A percentile compares a stretch with the other conserved stretches of the same genome.
Evolutionary conservation across 2,888 invertebrate genomes (phyloP).

Genomic region (Epistrophe eligans): DNA sequence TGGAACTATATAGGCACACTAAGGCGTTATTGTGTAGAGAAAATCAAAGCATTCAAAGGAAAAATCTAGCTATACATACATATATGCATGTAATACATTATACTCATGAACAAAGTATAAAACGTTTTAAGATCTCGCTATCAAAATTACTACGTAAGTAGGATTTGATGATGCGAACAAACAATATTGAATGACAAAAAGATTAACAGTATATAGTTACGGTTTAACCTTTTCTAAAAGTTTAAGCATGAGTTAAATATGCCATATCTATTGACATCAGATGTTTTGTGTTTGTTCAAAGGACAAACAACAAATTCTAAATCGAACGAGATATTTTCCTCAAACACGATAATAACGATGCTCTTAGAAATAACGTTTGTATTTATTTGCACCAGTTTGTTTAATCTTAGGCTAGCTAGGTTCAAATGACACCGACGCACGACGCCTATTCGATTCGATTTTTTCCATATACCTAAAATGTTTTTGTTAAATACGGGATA

Average conservation of each 20-base stretch:
- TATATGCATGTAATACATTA: not conserved
- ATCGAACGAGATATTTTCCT: not conserved
- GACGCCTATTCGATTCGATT: no score
- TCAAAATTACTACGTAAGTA: conserved; percentile 30
- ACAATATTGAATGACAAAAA: conserved; percentile 5
- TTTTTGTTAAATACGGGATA: no score
- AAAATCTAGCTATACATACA: not conserved
- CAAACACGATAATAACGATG: not conserved
- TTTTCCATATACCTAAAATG: no score
- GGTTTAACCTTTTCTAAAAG: conserved; percentile 8
- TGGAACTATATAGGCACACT: not conserved
- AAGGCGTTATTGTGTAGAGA: not conserved
- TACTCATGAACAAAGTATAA: conserved; percentile 1
- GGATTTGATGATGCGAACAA: conserved; percentile 28
- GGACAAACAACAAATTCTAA: not conserved
- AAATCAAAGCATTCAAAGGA: not conserved
- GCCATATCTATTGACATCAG: not conserved
- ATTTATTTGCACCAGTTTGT: not conserved
- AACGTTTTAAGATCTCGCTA: conserved; percentile 13
- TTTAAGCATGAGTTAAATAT: not conserved
- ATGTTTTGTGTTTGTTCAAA: not conserved
- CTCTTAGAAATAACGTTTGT: not conserved
- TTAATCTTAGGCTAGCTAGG: no score
- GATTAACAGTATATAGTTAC: not conserved
- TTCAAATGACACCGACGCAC: no score